Evolutionary conservation across 1,140 invertebrate genomes (phyloP), one percentile per base, ranked within the genome.

Genomic region (Aphaenogaster floridana): DNA sequence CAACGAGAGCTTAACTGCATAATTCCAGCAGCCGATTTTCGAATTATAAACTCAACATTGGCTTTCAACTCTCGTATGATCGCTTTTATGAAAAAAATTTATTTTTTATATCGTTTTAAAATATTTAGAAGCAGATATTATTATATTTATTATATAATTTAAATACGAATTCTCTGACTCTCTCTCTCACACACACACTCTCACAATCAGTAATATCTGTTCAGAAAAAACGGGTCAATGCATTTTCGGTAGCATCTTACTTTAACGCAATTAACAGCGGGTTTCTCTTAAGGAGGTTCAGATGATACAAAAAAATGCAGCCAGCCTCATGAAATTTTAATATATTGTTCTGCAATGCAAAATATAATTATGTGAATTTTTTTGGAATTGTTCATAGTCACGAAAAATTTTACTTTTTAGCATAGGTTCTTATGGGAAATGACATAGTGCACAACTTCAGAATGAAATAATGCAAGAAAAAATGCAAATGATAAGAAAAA

Each of bases 1-100:
- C 11, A 13, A 8, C 39, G 9, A 61, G 28, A 34, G 54, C 17
- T 83, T 83, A 83, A 72, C 9, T n/a, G 52, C 68, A 6, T 59
- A 42, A 72, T 48, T 48, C 28, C 42, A 45, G 7, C 11, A 54
- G 42, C 15, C 28, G 68, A 45, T 21, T 59, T 74, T 74, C 17
- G 17, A 28, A 28, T 54, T 54, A 74, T 54, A 74, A 74, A 72
- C 21, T 36, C 13, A 11, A 72, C 34, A 57, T 74, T 17, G 6
- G 28, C 17, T 34, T 3, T 45, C n/a, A 28, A 21, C 7, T 71
- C 21, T 45, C 21, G 17, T 28, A n/a, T 21, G 15, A 45, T n/a
- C 17, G 7, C 7, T 21, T 45, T 59, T 48, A 34, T 34, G 28
- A 59, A 45, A 39, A 36, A 4, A 34, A 17, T 77, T 36, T 17